Evolutionary conservation across 2,113 vertebrate genomes (phyloP).

Genomic region (Circaetus gallicus): DNA sequence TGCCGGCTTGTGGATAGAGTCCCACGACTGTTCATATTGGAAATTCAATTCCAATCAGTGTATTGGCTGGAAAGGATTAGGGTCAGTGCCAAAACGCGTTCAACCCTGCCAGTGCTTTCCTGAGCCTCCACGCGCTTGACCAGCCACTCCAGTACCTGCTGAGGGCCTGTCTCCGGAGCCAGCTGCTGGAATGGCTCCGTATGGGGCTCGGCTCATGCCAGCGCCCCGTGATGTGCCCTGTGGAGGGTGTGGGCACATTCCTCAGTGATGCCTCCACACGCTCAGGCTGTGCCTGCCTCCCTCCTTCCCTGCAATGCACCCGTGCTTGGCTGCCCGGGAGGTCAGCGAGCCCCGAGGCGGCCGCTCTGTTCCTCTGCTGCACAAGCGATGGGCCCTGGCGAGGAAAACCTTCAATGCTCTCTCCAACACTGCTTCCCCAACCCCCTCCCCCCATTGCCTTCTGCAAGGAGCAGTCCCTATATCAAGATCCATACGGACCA

Average conservation of each 20-base stretch:
- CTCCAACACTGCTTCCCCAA: background rate
- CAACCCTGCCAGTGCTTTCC: background rate
- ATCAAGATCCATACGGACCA: accelerated
- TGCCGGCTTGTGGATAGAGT: background rate
- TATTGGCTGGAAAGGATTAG: slow-evolving; percentile 30
- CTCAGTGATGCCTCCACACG: background rate
- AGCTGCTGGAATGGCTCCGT: background rate
- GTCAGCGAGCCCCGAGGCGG: background rate
- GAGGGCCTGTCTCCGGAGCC: background rate
- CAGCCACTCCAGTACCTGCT: background rate
- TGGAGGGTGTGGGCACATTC: slow-evolving; percentile 19
- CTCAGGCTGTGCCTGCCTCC: background rate
- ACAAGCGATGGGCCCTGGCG: background rate
- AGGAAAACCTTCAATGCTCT: background rate
- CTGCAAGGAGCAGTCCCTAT: background rate
- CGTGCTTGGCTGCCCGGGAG: background rate
- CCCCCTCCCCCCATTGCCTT: background rate
- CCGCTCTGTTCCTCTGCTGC: background rate
- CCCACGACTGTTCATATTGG: background rate
- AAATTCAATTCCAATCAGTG: slow-evolving; percentile 42
- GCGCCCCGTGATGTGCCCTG: background rate
- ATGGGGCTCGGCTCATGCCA: background rate
- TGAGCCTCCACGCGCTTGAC: background rate
- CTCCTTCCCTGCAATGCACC: background rate
- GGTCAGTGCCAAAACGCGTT: background rate